These are phyloP conservation scores for Macrotrachela quadricornifera DNA, from an alignment of 1,140 invertebrate genomes.

Conservation along the genomic window DNA sequence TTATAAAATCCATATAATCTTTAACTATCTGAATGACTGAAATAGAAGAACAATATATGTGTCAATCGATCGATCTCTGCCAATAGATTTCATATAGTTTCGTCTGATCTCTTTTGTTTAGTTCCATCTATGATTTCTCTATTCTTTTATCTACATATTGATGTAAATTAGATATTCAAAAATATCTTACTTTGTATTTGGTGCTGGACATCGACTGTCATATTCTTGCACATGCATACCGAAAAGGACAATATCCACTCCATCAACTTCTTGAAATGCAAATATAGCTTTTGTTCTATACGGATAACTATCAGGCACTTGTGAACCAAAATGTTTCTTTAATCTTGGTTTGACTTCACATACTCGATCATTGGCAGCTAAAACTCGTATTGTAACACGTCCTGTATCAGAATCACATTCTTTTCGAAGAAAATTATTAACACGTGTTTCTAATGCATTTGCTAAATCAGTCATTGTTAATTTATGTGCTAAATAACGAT, in stretches of 20 bases:
- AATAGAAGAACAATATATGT: too few species aligned
- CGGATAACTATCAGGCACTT: conserved; percentile 74
- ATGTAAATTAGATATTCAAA: too few species aligned
- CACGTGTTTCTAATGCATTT: conserved; percentile 83
- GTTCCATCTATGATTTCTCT: too few species aligned
- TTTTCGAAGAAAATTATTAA: conserved; percentile 85
- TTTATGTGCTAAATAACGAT: too few species aligned
- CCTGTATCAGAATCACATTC: conserved; percentile 52
- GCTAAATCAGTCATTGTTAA: conserved; percentile 41
- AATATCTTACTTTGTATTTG: conserved; percentile 66
- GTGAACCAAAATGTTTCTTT: conserved; percentile 41
- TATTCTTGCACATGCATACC: conserved; percentile 99
- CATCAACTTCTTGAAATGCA: conserved; percentile 95
- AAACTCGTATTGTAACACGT: conserved; percentile 85
- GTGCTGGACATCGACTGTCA: conserved; percentile 74
- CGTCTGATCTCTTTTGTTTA: too few species aligned
- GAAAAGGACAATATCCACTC: conserved; percentile 95
- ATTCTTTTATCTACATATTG: too few species aligned
- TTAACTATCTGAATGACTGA: too few species aligned
- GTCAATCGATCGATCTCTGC: too few species aligned
- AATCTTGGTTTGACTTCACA: conserved; percentile 96
- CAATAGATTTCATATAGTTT: too few species aligned
- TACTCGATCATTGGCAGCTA: conserved; percentile 84
- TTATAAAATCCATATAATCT: too few species aligned
- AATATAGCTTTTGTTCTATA: conserved; percentile 93